phyloP scores from a whole-genome alignment of 2,888 invertebrate species.

The Synergus itoensis region DNA sequence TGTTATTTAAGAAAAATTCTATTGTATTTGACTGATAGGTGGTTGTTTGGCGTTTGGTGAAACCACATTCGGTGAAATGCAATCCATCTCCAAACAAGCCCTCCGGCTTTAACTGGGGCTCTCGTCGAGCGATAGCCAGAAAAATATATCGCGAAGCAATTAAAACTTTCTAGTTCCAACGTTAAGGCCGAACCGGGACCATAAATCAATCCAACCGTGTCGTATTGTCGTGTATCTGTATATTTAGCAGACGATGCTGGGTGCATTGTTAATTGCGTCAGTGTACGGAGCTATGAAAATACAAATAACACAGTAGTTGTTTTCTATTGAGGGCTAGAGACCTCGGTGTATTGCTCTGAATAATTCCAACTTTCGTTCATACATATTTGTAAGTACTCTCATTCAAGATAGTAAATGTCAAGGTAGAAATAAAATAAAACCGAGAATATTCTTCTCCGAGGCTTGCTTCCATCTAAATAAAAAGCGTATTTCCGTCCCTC shows the following conservation, averaged over 20 bases:
- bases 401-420: constrained; percentile 7
- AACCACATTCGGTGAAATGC: constrained; percentile 42
- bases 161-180: constrained; percentile 67
- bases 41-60: constrained; percentile 17
- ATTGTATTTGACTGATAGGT: constrained; percentile 4
- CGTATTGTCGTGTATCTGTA: constrained; percentile 39
- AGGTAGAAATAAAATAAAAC: not conserved
- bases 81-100: constrained; percentile 45
- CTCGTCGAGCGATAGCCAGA: constrained; percentile 35
- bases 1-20: not conserved
- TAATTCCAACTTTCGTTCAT: constrained; percentile 19
- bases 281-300: constrained; percentile 28
- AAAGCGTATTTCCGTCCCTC: not conserved
- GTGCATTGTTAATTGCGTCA: constrained; percentile 43
- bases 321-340: constrained; percentile 9
- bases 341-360: constrained; percentile 3
- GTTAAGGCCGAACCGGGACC: constrained; percentile 57
- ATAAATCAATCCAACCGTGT: constrained; percentile 58
- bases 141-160: constrained; percentile 62
- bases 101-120: constrained; percentile 44
- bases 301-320: constrained; percentile 35
- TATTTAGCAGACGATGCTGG: constrained; percentile 34
- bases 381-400: not conserved
- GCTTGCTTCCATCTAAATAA: not conserved
- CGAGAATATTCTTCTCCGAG: not conserved